phyloP scores from a whole-genome alignment of 2,797 vertebrate genomes.

The Sebastes itinus region DNA sequence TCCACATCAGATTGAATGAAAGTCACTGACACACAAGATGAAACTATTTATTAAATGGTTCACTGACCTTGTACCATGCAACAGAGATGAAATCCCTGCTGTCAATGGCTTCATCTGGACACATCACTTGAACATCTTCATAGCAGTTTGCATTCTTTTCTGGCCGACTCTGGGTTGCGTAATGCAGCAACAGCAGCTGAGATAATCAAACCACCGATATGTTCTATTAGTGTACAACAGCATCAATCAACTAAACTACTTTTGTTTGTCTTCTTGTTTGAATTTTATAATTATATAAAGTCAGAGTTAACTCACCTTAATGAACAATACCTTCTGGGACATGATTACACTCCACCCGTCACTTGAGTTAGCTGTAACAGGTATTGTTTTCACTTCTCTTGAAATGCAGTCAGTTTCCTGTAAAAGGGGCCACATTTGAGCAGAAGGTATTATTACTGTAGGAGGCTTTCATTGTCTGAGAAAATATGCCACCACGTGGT shows the following conservation, averaged over 20 bases:
- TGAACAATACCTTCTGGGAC: slow-evolving; percentile 19
- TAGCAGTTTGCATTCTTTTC: slow-evolving; percentile 18
- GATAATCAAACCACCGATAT: background rate
- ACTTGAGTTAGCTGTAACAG: background rate
- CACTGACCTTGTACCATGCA: slow-evolving; percentile 79
- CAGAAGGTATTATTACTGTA: background rate
- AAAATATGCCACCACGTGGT: slow-evolving; percentile 31
- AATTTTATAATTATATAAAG: background rate
- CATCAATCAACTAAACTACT: background rate
- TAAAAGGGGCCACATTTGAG: background rate
- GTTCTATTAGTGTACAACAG: background rate
- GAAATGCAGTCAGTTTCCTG: slow-evolving; percentile 32
- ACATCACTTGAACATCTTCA: slow-evolving; percentile 51
- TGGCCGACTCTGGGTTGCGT: background rate
- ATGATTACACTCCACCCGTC: slow-evolving; percentile 25
- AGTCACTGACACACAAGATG: background rate
- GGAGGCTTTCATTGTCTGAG: background rate
- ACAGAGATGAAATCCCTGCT: slow-evolving; percentile 41
- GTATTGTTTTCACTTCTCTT: background rate
- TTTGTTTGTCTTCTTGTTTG: background rate
- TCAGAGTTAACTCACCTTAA: slow-evolving; percentile 52
- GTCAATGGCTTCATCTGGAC: background rate
- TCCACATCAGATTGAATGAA: background rate
- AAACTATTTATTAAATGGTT: background rate
- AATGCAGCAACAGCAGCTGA: slow-evolving; percentile 57